A percentile compares a stretch with the other conserved stretches of the same genome.
Conservation (phyloP, 1,140 invertebrate species). For the Trissolcus basalis region DNA sequence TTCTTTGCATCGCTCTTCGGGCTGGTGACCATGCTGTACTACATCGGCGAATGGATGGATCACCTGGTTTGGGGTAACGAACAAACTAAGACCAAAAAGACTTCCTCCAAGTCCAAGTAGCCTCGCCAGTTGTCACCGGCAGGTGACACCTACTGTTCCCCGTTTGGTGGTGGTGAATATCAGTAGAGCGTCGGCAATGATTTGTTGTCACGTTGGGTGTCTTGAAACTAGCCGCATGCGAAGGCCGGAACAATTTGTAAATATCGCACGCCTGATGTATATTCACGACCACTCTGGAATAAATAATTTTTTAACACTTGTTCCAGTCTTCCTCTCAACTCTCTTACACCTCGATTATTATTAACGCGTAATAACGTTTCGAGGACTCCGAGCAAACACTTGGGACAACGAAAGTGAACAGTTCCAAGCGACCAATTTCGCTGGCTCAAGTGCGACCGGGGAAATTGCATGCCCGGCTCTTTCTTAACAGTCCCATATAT, state of each 20-base stretch:
- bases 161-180: conserved; percentile 69
- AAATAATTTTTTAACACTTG: conserved; percentile 30
- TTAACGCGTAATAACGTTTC: too few relatives aligned
- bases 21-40: conserved; percentile 80
- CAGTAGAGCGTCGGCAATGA: neutral
- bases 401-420: too few relatives aligned
- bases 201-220: too few relatives aligned
- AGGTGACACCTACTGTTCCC: conserved; percentile 61
- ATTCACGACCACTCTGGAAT: conserved; percentile 27
- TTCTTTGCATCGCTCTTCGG: conserved; percentile 82
- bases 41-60: conserved; percentile 83
- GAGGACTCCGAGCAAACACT: too few relatives aligned
- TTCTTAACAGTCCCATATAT: too few relatives aligned
- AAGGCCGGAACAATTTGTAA: conserved; percentile 17
- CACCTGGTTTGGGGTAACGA: conserved; percentile 83
- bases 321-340: conserved; percentile 21
- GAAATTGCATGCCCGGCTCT: too few relatives aligned
- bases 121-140: conserved; percentile 60
- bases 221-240: conserved; percentile 10
- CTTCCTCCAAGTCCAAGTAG: conserved; percentile 69
- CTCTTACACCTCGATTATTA: neutral
- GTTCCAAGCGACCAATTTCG: too few relatives aligned
- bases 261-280: conserved; percentile 10
- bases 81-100: conserved; percentile 70
- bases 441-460: too few relatives aligned